These are phyloP conservation scores for Molossus molossus DNA, from an alignment of 2,797 vertebrate genomes.

Conservation along the genomic window DNA sequence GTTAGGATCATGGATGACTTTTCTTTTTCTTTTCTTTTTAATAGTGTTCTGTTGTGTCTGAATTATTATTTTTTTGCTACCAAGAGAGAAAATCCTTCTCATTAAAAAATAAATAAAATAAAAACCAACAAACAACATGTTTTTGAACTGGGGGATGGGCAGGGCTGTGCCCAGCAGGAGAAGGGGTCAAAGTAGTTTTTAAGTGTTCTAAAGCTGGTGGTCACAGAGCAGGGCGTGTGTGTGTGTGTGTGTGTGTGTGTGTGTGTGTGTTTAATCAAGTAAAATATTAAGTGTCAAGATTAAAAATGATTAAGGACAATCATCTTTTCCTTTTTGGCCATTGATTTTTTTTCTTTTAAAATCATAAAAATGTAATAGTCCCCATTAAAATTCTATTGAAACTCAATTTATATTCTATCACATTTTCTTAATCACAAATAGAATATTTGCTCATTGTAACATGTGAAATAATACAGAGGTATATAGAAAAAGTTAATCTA, in stretches of 20 bases:
- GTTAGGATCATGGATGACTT: not conserved
- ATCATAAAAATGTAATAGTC: not conserved
- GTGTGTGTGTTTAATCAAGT: not conserved
- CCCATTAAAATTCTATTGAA: not conserved
- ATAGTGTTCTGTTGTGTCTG: not conserved
- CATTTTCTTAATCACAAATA: constrained; percentile 45
- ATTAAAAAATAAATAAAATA: not conserved
- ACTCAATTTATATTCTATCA: not conserved
- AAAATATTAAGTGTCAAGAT: not conserved
- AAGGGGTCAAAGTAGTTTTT: not conserved
- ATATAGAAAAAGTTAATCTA: constrained; percentile 40
- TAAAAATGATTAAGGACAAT: not conserved
- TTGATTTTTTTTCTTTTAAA: constrained; percentile 35
- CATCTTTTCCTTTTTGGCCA: not conserved
- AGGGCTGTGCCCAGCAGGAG: not conserved
- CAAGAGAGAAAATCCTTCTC: constrained; percentile 34
- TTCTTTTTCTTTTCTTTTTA: constrained; percentile 45
- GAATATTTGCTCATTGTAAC: constrained; percentile 5
- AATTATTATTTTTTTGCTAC: constrained; percentile 37
- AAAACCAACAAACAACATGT: not conserved
- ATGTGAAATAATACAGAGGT: constrained; percentile 6
- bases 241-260: no score
- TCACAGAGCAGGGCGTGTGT: not conserved
- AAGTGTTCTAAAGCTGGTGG: not conserved
- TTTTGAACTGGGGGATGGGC: not conserved